Evolutionary conservation across 2,797 vertebrate genomes (phyloP), one percentile per base, ranked within the genome.

Genomic region (Clarias laeviceps): DNA sequence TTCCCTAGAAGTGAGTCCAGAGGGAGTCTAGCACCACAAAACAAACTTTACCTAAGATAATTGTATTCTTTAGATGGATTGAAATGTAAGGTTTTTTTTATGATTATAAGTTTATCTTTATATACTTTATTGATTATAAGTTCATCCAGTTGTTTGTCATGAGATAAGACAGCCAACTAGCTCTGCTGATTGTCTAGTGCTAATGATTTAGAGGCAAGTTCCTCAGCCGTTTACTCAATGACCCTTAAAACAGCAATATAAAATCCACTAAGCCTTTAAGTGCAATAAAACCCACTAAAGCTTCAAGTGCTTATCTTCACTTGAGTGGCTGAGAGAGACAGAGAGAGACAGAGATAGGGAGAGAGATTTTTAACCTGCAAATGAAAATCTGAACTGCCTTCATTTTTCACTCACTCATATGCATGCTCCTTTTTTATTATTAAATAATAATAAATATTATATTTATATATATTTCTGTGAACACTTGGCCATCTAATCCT

Each of bases 201-300:
- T 79, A 40, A 15, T 62, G 18, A 37, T 79, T 79, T 79, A 59
- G 18, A 59, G 29, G 29, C 74, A 24, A 34, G 29, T 24, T 77
- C 18, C 20, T 59, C 56, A 24, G 9, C 56, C 34, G 74, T 34
- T 77, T 34, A 59, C 56, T 77, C 56, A 77, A 34, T 77, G 74
- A 57, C 45, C 50, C 27, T 57, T 76, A 76, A 76, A 57, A 24
- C 54, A 77, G 11, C 56, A 9, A 62, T 62, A 79, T 79, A 40
- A 79, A 79, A 40, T 40, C 56, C 24, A 40, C 20, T 20, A 61
- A 37, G 20, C 4, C 20, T 79, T 62, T n/a, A 61, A 78, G 74
- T 14, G 74, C 56, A 77, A 32, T 37, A 59, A 59, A 37, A 34
- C 18, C 29, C 18, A 11, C 50, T 27, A 50, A 72, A 50, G 22